Percentiles rank a stretch among this genome's conserved stretches.
phyloP scores from a whole-genome alignment of 2,113 vertebrate species.

The Ictalurus furcatus region DNA sequence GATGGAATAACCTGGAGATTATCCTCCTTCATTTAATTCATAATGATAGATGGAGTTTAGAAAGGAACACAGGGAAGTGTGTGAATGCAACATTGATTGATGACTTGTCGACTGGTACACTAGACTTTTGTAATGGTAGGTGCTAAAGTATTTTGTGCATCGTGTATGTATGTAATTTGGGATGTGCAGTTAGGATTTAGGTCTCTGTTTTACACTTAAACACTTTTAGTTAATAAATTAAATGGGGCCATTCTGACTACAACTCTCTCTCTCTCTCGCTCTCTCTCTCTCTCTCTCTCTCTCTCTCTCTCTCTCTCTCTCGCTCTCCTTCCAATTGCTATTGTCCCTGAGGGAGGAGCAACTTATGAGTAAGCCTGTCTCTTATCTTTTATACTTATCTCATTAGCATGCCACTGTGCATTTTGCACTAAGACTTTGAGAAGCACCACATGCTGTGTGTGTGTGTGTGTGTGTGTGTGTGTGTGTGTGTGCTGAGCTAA shows the following conservation, averaged over 20 bases:
- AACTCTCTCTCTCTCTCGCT: constrained; percentile 2
- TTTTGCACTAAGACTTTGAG: constrained; percentile 43
- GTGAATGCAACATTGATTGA: constrained; percentile 35
- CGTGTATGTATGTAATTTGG: constrained; percentile 23
- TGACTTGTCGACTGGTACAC: constrained; percentile 39
- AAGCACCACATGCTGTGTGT: constrained; percentile 35
- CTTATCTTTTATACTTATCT: constrained; percentile 47
- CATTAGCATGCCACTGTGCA: constrained; percentile 50
- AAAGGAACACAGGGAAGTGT: constrained; percentile 31
- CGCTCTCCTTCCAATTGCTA: constrained; percentile 31
- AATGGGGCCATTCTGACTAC: constrained; percentile 52
- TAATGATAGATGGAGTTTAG: constrained; percentile 45
- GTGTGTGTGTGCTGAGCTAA: constrained; percentile 18
- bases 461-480: constrained; percentile 4
- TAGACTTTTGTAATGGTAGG: constrained; percentile 38
- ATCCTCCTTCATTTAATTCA: constrained; percentile 53
- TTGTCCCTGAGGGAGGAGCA: constrained; percentile 41
- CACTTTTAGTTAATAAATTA: constrained; percentile 57
- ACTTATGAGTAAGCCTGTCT: constrained; percentile 42
- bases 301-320: constrained; percentile 6
- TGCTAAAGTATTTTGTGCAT: background rate
- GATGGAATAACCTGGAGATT: constrained; percentile 45
- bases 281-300: constrained; percentile 30
- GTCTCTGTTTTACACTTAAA: constrained; percentile 50
- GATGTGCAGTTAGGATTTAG: constrained; percentile 28